These are phyloP conservation scores for Gobio gobio DNA, from an alignment of 2,113 vertebrate species.

Conservation along the genomic window DNA sequence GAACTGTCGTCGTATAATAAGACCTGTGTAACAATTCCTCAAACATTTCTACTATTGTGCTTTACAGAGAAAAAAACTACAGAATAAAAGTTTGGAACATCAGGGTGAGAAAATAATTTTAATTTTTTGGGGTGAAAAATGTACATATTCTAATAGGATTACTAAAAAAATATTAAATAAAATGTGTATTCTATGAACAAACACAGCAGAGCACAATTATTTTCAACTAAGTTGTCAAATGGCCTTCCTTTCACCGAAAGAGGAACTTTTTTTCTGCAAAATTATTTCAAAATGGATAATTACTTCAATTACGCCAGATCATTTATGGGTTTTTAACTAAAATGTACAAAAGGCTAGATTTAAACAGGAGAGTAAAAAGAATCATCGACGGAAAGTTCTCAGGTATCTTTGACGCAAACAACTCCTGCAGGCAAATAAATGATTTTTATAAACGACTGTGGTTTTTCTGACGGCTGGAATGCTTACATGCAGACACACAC, in stretches of 20 bases:
- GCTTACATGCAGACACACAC: not conserved
- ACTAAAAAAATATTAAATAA: no score
- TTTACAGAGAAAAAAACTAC: not conserved
- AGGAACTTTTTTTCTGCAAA: no score
- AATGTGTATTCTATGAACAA: not conserved
- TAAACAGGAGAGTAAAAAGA: not conserved
- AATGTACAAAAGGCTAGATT: not conserved
- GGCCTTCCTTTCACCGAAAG: not conserved
- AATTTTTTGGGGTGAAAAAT: no score
- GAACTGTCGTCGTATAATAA: no score
- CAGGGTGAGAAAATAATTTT: no score
- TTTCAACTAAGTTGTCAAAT: not conserved
- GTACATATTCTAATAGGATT: no score
- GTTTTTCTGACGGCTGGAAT: slow-evolving; percentile 26
- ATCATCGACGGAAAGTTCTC: not conserved
- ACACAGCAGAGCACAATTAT: not conserved
- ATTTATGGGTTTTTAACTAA: not conserved
- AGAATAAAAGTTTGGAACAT: not conserved
- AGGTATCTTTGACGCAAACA: slow-evolving; percentile 42
- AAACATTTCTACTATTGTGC: not conserved
- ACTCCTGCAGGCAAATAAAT: slow-evolving; percentile 44
- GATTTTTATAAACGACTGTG: slow-evolving; percentile 28
- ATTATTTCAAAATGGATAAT: no score
- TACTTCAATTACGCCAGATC: not conserved
- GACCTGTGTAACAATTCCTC: no score